Base-by-base conservation (phyloP, 2,113 vertebrate species). In the Lampris megalopsis region DNA sequence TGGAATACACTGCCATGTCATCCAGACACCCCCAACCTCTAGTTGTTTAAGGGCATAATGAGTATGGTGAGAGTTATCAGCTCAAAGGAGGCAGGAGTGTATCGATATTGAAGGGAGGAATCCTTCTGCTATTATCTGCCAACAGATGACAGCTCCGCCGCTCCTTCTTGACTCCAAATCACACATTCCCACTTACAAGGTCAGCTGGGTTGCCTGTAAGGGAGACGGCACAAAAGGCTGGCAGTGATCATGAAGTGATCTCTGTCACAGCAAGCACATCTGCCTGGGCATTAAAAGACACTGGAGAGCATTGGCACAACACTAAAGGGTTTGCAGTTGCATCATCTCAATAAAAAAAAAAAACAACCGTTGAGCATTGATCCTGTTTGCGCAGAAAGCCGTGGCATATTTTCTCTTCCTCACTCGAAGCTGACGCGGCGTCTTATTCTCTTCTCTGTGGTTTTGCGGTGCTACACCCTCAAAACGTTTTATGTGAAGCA, bases 141-240 rank as follows among this genome's bases (percentile, higher is more conserved):
- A 60, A 69, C 73, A 79, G 50, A 78, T 73, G 79, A 86, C 79
- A 79, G 41, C 70, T 71, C 68, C 57, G 52, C 54, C 48, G 73
- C 57, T 82, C 73, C 71, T 45, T 49, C 40, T 24, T 82, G 79
- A 87, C 81, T 83, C 87, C 74, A 68, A 85, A 84, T 81, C 87
- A 84, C 83, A 90, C 77, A 86, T 85, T 82, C 83, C 6, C 35
- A 2, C 79, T 71, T 80, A 87, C 76, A 81, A 79, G 80, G 82
- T 86, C 80, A 73, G 61, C 56, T 11, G 70, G 68, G 42, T 66
- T 67, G 73, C 68, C 49, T 76, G 48, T 74, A 11, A 76, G 63
- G 61, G 42, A 73, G 56, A 42, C 11, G 61, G 40, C 50, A 50
- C 7, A 60, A 79, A 53, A 65, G 24, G 63, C 71, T 0, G 63